A percentile compares a stretch with the other conserved stretches of the same genome.
Evolutionary conservation across 2,797 vertebrate genomes (phyloP).

Genomic region (Tiaroga cobitis): DNA sequence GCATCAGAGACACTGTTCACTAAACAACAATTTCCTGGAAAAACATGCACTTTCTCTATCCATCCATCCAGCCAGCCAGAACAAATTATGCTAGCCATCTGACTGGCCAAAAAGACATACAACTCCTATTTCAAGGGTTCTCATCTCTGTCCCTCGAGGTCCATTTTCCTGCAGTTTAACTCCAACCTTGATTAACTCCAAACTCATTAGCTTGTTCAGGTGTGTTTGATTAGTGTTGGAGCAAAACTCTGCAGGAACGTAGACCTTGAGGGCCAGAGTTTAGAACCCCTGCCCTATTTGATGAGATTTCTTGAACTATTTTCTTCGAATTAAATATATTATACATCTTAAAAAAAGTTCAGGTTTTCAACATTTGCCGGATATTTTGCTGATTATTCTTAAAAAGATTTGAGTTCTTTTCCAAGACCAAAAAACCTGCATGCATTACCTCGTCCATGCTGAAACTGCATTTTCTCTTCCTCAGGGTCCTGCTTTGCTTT

Average conservation of each 20-base stretch:
- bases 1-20: slow-evolving; percentile 52
- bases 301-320: not conserved
- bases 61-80: slow-evolving; percentile 22
- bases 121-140: not conserved
- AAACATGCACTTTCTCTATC: slow-evolving; percentile 33
- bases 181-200: not conserved
- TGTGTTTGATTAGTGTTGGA: not conserved
- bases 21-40: slow-evolving; percentile 47
- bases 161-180: not conserved
- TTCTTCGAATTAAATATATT: not conserved
- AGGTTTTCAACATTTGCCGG: not conserved
- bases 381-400: slow-evolving; percentile 23
- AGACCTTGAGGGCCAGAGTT: not conserved
- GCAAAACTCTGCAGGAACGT: not conserved
- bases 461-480: slow-evolving; percentile 88
- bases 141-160: not conserved
- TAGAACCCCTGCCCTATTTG: not conserved
- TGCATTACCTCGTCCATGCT: slow-evolving; percentile 79
- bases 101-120: slow-evolving; percentile 1
- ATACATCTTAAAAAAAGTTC: not conserved
- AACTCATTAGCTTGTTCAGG: not conserved
- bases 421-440: slow-evolving; percentile 10
- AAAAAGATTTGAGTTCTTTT: slow-evolving; percentile 7
- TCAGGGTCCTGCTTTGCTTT: slow-evolving; percentile 87
- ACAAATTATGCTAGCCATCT: slow-evolving; percentile 10